Conservation (phyloP, 1,140 invertebrate species). For the Lepidotrigona ventralis region DNA sequence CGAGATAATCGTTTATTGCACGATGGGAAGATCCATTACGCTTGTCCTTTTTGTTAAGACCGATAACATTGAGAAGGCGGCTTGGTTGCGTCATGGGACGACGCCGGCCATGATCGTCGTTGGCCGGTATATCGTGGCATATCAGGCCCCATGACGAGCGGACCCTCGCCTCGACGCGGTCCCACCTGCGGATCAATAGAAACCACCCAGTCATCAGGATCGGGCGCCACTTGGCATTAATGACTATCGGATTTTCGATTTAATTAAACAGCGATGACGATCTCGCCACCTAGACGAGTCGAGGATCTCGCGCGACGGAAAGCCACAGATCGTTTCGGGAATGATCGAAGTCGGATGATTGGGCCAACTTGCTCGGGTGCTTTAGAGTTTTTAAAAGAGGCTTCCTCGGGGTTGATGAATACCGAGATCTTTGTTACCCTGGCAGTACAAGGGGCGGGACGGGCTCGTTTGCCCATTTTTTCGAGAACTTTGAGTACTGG, state of each 20-base stretch:
- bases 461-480: not conserved
- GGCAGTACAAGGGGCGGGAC: not conserved
- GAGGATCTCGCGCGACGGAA: not conserved
- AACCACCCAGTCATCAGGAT: constrained; percentile 77
- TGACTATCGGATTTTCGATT: constrained; percentile 77
- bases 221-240: constrained; percentile 80
- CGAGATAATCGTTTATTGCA: constrained; percentile 38
- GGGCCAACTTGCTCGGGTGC: too few species aligned
- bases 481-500: not conserved
- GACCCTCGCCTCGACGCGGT: constrained; percentile 46
- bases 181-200: constrained; percentile 75
- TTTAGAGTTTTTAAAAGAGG: not conserved
- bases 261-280: constrained; percentile 77
- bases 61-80: constrained; percentile 62
- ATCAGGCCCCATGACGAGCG: constrained; percentile 38
- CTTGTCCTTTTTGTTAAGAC: constrained; percentile 41
- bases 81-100: constrained; percentile 40
- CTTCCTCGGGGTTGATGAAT: not conserved
- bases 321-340: not conserved
- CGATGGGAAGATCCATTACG: constrained; percentile 60
- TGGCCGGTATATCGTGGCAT: constrained; percentile 27
- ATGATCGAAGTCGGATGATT: not conserved
- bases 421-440: not conserved
- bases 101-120: constrained; percentile 60
- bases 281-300: constrained; percentile 65